phyloP scores from a whole-genome alignment of 2,888 invertebrate genomes.

The Rhorus exstirpatorius region DNA sequence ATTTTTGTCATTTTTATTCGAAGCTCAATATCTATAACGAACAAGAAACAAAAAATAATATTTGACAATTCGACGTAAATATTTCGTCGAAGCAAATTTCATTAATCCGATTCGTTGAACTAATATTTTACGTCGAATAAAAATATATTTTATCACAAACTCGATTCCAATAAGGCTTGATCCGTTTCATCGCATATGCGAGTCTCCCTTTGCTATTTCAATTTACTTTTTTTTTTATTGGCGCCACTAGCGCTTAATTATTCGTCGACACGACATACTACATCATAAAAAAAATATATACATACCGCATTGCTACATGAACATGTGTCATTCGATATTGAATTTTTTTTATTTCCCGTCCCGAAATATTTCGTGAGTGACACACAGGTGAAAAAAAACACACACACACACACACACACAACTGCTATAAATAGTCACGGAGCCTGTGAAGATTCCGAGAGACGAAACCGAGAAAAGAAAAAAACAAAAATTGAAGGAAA shows the following conservation, averaged over 20 bases:
- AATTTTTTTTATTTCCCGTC: slow-evolving; percentile 42
- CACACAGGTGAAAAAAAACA: neutral
- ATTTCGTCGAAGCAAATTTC: too few relatives aligned
- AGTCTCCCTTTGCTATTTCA: neutral
- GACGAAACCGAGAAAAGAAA: slow-evolving; percentile 1
- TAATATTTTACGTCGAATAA: too few relatives aligned
- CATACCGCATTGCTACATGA: slow-evolving; percentile 21
- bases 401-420: neutral
- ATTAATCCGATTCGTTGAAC: too few relatives aligned
- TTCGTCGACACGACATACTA: slow-evolving; percentile 6
- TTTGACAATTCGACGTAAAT: too few relatives aligned
- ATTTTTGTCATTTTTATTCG: too few relatives aligned
- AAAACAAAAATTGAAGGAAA: neutral
- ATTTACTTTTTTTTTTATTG: slow-evolving; percentile 19
- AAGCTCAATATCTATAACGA: too few relatives aligned
- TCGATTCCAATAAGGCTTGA: too few relatives aligned
- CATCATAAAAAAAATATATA: slow-evolving; percentile 14
- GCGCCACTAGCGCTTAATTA: slow-evolving; percentile 46
- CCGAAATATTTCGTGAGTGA: slow-evolving; percentile 25
- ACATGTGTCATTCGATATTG: slow-evolving; percentile 41
- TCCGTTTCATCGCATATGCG: too few relatives aligned
- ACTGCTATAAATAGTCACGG: neutral
- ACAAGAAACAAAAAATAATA: too few relatives aligned
- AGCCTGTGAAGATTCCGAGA: neutral
- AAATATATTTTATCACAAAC: too few relatives aligned